Evolutionary conservation across 2,888 invertebrate species (phyloP).

Genomic region (Clanis bilineata): DNA sequence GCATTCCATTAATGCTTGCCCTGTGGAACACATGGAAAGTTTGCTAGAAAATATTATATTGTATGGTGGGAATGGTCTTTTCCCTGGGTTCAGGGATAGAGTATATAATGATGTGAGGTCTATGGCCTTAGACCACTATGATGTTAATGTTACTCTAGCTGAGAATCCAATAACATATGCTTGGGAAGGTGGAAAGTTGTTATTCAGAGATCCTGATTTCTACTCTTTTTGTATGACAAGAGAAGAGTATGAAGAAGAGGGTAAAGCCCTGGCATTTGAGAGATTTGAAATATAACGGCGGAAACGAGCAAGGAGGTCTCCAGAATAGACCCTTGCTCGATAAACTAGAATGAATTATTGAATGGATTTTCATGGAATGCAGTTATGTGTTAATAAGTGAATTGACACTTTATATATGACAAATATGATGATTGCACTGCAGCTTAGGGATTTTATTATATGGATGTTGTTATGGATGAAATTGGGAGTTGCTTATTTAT

Average conservation of each 20-base stretch:
- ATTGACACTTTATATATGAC: background rate
- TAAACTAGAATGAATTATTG: constrained; percentile 21
- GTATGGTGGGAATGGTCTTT: constrained; percentile 90
- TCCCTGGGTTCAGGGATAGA: constrained; percentile 91
- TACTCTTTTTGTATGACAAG: constrained; percentile 87
- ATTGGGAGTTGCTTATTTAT: no score
- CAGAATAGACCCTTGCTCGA: constrained; percentile 19
- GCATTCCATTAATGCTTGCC: constrained; percentile 88
- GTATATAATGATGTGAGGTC: constrained; percentile 87
- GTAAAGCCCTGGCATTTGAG: constrained; percentile 82
- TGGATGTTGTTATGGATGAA: no score
- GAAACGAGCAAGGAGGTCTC: constrained; percentile 63
- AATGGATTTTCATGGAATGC: background rate
- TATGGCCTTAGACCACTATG: constrained; percentile 88
- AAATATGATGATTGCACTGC: no score
- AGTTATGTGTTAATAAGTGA: background rate
- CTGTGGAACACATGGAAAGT: constrained; percentile 87
- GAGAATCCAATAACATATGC: constrained; percentile 90
- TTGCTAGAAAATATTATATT: constrained; percentile 92
- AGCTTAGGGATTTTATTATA: no score
- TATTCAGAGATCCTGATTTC: constrained; percentile 89
- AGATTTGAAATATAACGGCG: constrained; percentile 78
- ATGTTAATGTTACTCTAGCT: constrained; percentile 85
- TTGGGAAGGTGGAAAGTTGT: constrained; percentile 93
- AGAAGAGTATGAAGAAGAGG: constrained; percentile 95